Evolutionary conservation across 64 coral and sea anemone species (phyloP), one percentile per base, ranked within the genome.

Genomic region (Actinia tenebrosa): DNA sequence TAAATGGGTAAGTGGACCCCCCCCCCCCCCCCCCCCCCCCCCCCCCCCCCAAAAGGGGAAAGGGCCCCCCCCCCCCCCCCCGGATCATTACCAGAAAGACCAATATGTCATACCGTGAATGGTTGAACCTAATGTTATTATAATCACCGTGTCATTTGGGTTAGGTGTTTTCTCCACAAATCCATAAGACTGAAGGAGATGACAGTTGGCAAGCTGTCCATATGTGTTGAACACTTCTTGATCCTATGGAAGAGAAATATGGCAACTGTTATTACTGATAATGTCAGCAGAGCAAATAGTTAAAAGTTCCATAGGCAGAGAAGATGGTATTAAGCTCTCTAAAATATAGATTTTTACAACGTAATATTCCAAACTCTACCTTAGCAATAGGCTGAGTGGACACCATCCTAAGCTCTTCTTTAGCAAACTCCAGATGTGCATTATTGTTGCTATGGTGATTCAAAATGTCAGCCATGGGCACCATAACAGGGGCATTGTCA

Each of bases 391-490:
- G 16, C 78, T 91, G 69, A 16, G 86, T 95, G 20, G 97, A 89
- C 25, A 99, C 97, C 97, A 99, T 99, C 27, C 80, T 95, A 11
- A 99, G 84, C 4, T 81, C 86, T 72, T 95, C 22, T 17, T 63
- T 37, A 45, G 92, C 97, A 93, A 95, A 99, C 93, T 99, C 88
- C 18, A 99, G 68, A 75, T 95, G 92, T 62, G 97, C 97, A 83
- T 99, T 99, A 83, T 99, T 92, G 17, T 91, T 86, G 68, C 93
- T 99, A 79, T 86, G 85, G 68, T 99, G 97, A 83, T 99, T 99
- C 10, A 99, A 79, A 42, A 95, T 99, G 86, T 99, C 97, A n/a
- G 97, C 97, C 97, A 99, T 95, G 13, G 97, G 97, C 1, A 99
- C 97, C 97, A 99, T 99, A 27, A 85, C 88, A 86, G 93, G 93